phyloP scores from a whole-genome alignment of 1,140 invertebrate genomes.

The Pseudachorutes palmiensis region DNA sequence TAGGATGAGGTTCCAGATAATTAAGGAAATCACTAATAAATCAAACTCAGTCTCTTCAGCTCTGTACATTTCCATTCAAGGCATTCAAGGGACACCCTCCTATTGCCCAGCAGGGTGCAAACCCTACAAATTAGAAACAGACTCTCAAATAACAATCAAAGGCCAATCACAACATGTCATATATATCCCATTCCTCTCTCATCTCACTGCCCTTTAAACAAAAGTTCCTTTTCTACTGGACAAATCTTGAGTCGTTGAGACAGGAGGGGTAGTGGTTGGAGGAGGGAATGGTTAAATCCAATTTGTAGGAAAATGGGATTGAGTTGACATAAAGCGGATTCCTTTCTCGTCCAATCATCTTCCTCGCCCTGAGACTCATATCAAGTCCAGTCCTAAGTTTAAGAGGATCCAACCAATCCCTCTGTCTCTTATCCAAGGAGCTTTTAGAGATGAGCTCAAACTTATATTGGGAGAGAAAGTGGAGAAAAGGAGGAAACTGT shows the following conservation, averaged over 20 bases:
- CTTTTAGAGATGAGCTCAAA: background rate
- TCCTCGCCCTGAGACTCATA: no score
- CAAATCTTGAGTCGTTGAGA: background rate
- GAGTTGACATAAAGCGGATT: background rate
- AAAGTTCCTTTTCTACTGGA: no score
- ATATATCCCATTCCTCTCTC: no score
- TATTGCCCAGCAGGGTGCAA: background rate
- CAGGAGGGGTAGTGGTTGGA: background rate
- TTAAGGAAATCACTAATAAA: conserved; percentile 39
- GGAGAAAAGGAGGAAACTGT: no score
- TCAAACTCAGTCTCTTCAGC: conserved; percentile 21
- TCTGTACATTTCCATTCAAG: no score
- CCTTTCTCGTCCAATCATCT: background rate
- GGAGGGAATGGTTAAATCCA: background rate
- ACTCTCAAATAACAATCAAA: no score
- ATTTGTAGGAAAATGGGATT: background rate
- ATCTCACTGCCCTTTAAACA: no score
- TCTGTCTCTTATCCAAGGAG: background rate
- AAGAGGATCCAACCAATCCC: background rate
- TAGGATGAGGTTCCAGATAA: conserved; percentile 38
- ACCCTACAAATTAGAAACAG: background rate
- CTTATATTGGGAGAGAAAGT: no score
- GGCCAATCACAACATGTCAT: no score
- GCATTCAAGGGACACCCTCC: background rate
- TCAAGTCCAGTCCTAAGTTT: background rate